These are phyloP conservation scores for Paracanthobrama guichenoti DNA, from an alignment of 2,113 vertebrate species.

Conservation along the genomic window DNA sequence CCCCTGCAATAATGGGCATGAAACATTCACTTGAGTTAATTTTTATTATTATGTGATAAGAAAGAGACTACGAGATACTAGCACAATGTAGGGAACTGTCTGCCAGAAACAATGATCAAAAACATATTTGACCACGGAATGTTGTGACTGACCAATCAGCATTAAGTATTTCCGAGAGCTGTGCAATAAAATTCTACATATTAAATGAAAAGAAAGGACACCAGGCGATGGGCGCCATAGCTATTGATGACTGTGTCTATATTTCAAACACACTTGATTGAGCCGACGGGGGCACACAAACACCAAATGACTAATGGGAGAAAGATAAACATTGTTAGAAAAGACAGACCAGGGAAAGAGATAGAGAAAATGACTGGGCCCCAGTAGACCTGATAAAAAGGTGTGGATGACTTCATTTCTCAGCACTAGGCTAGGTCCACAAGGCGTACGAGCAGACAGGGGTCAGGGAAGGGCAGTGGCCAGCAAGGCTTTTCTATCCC, in stretches of 20 bases:
- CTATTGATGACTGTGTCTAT: conserved; percentile 19
- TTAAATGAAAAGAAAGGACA: conserved; percentile 3
- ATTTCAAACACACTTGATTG: conserved; percentile 36
- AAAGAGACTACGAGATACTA: neutral
- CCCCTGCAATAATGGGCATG: neutral
- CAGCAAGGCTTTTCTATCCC: conserved; percentile 35
- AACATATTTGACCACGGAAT: neutral
- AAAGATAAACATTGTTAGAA: conserved; percentile 38
- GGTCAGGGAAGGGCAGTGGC: conserved; percentile 28
- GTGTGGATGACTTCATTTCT: conserved; percentile 56
- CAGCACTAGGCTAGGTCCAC: conserved; percentile 36
- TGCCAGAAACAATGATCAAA: neutral
- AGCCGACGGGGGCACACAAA: conserved; percentile 25
- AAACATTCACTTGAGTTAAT: neutral
- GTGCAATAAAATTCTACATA: conserved; percentile 9
- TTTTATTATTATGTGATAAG: neutral
- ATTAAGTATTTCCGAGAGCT: neutral
- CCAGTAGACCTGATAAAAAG: conserved; percentile 54
- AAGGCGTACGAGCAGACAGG: neutral
- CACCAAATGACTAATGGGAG: conserved; percentile 18
- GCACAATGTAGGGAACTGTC: neutral
- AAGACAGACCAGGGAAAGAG: conserved; percentile 18
- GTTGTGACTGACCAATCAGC: neutral
- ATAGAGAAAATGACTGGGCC: conserved; percentile 39
- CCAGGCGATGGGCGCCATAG: conserved; percentile 21